phyloP scores from a whole-genome alignment of 2,113 vertebrate species.

The Fulica atra region DNA sequence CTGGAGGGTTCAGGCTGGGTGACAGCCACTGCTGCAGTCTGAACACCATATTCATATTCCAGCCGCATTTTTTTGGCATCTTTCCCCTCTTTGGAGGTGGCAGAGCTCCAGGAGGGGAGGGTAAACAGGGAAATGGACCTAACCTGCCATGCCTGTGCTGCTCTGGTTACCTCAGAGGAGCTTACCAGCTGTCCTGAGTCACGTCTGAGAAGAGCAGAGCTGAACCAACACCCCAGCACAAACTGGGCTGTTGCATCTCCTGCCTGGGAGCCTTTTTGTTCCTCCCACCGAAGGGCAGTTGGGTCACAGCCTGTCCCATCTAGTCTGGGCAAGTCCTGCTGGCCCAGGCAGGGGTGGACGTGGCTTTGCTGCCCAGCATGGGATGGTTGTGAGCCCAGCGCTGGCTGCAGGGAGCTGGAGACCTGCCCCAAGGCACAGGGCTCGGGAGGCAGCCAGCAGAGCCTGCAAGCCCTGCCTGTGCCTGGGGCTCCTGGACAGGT shows the following conservation, averaged over 20 bases:
- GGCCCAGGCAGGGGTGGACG: not conserved
- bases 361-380: not conserved
- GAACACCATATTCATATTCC: constrained; percentile 18
- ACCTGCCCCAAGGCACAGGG: not conserved
- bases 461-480: not conserved
- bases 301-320: not conserved
- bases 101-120: constrained; percentile 13
- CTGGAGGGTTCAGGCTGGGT: constrained; percentile 27
- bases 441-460: rapidly evolving
- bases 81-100: constrained; percentile 7
- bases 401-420: not conserved
- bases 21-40: not conserved
- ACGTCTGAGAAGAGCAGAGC: not conserved
- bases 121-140: not conserved
- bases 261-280: not conserved
- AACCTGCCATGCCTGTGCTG: not conserved
- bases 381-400: rapidly evolving
- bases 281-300: not conserved
- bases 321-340: not conserved
- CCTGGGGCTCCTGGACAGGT: not conserved
- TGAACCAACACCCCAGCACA: not conserved
- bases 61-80: constrained; percentile 24
- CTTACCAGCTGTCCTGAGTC: not conserved
- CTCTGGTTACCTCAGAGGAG: not conserved
- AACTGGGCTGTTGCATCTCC: not conserved